Conservation (phyloP, 2,797 vertebrate species). For the Oryzias dopingdopingensis region DNA sequence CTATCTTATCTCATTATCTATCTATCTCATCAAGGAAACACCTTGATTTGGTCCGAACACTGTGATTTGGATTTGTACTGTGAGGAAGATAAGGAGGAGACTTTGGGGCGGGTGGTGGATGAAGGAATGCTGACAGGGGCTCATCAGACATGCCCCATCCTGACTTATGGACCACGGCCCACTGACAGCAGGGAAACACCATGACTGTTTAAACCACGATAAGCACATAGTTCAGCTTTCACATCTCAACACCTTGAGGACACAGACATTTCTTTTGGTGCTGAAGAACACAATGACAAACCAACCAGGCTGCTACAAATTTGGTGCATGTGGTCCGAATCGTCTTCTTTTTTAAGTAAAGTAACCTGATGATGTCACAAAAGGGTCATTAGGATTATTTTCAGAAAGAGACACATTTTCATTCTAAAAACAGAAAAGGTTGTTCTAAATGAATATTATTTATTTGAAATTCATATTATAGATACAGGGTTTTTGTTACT, state of each 20-base stretch:
- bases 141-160: constrained; percentile 70
- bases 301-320: neutral
- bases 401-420: neutral
- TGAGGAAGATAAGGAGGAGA: constrained; percentile 36
- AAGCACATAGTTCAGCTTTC: constrained; percentile 68
- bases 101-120: constrained; percentile 44
- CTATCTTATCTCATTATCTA: too few relatives aligned
- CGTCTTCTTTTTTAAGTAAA: neutral
- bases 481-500: too few relatives aligned
- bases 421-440: neutral
- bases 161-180: constrained; percentile 64
- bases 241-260: constrained; percentile 57
- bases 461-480: too few relatives aligned
- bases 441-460: neutral
- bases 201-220: constrained; percentile 75
- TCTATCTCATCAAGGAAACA: too few relatives aligned
- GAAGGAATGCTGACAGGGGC: constrained; percentile 69
- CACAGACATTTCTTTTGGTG: constrained; percentile 32
- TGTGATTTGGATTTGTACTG: constrained; percentile 55
- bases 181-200: constrained; percentile 71
- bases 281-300: constrained; percentile 13
- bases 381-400: neutral
- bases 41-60: constrained; percentile 25
- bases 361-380: neutral
- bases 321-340: constrained; percentile 4